These are phyloP conservation scores for Asobara japonica DNA, from an alignment of 1,140 invertebrate genomes.

Conservation along the genomic window DNA sequence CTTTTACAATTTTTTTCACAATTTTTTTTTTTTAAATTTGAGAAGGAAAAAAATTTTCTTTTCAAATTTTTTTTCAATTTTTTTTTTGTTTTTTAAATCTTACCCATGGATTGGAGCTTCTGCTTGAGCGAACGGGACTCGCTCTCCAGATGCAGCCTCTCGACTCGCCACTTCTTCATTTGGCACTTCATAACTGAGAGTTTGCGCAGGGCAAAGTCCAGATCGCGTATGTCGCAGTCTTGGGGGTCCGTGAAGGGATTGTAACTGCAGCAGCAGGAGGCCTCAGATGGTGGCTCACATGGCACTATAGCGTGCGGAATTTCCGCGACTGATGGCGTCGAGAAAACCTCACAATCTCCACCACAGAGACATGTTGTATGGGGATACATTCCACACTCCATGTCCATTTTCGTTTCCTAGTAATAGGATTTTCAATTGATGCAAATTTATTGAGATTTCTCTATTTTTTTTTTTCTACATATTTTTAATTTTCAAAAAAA, in stretches of 20 bases:
- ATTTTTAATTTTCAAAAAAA: no score
- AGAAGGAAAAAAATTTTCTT: no score
- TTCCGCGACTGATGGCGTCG: slow-evolving; percentile 40
- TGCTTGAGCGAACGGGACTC: slow-evolving; percentile 54
- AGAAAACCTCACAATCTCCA: neutral
- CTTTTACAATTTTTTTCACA: no score
- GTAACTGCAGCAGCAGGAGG: slow-evolving; percentile 49
- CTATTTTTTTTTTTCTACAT: no score
- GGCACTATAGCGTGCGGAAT: slow-evolving; percentile 37
- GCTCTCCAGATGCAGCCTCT: slow-evolving; percentile 52
- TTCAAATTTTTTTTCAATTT: neutral
- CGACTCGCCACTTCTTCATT: slow-evolving; percentile 58
- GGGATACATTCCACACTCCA: neutral
- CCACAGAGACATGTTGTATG: neutral
- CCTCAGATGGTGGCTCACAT: slow-evolving; percentile 44
- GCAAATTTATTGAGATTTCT: no score
- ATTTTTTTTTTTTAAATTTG: no score
- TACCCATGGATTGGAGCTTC: slow-evolving; percentile 51
- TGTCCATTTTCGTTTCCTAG: neutral
- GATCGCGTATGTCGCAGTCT: slow-evolving; percentile 51
- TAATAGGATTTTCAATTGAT: no score
- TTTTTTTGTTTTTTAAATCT: neutral
- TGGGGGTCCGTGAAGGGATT: slow-evolving; percentile 47
- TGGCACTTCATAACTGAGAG: slow-evolving; percentile 57
- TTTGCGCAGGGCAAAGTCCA: slow-evolving; percentile 54